phyloP scores from a whole-genome alignment of 2,888 invertebrate genomes.

The Aporophyla lueneburgensis region DNA sequence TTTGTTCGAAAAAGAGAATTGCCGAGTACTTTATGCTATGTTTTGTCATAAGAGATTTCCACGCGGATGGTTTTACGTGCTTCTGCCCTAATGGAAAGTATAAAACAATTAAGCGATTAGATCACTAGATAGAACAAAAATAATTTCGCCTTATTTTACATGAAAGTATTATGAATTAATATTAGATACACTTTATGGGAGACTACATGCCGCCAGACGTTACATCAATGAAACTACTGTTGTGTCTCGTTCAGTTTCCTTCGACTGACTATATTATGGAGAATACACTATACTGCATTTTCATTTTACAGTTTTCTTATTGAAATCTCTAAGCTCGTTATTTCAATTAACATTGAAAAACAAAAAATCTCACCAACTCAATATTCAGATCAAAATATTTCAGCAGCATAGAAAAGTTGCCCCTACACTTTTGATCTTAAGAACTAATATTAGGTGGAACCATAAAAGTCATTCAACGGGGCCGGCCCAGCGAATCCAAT shows the following conservation, averaged over 20 bases:
- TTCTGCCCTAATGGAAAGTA: background rate
- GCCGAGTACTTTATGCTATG: background rate
- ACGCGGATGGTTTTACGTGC: background rate
- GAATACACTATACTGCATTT: background rate
- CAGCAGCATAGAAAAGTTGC: conserved; percentile 49
- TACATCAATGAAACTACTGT: background rate
- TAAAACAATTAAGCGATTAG: background rate
- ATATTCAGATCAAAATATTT: conserved; percentile 37
- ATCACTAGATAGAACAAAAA: background rate
- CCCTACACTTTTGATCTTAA: conserved; percentile 46
- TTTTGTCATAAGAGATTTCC: background rate
- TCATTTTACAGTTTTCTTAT: background rate
- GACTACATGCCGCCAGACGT: background rate
- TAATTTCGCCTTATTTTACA: background rate
- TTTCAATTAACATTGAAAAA: background rate
- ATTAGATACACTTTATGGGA: too few relatives aligned
- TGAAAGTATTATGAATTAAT: too few relatives aligned
- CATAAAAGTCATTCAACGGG: conserved; percentile 62
- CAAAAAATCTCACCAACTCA: background rate
- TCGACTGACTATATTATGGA: background rate
- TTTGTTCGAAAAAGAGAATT: too few relatives aligned
- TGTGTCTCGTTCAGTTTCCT: background rate
- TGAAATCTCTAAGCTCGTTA: background rate
- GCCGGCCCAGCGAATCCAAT: conserved; percentile 74
- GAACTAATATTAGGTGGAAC: conserved; percentile 58